Evolutionary conservation across 2,113 vertebrate species (phyloP).

Genomic region (Pogonocichla stellata): DNA sequence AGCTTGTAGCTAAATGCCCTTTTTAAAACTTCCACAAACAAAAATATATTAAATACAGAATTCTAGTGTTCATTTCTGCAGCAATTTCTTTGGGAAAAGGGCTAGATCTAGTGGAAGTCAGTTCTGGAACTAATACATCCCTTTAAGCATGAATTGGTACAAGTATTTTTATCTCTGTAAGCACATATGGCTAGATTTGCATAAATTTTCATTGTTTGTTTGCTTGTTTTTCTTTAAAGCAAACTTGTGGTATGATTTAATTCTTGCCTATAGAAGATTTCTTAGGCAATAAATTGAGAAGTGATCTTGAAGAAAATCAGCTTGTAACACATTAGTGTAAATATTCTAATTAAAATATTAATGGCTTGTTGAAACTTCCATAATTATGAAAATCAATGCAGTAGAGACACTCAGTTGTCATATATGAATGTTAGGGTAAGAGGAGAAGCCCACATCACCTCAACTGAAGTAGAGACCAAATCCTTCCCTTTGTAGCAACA

Average conservation of each 20-base stretch:
- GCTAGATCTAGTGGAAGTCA: background rate
- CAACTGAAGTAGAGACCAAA: background rate
- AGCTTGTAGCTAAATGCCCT: background rate
- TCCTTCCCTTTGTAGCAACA: background rate
- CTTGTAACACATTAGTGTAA: background rate
- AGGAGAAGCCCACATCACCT: background rate
- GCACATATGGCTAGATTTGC: background rate
- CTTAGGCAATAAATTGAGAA: slow-evolving; percentile 23
- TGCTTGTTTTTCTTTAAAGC: background rate
- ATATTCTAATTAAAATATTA: slow-evolving; percentile 34
- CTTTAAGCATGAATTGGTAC: background rate
- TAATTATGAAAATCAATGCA: slow-evolving; percentile 48
- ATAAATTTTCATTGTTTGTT: background rate
- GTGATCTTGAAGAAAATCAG: background rate
- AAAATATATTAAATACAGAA: background rate
- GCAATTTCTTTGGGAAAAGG: background rate
- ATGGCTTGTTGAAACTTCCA: slow-evolving; percentile 19
- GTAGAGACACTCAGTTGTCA: background rate
- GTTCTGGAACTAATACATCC: background rate
- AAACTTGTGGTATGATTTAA: background rate
- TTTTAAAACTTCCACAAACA: background rate
- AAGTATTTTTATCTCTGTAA: background rate
- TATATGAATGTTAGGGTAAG: background rate
- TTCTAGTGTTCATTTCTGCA: background rate
- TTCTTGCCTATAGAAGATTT: slow-evolving; percentile 7